These are phyloP conservation scores for Syrista parreyssii DNA, from an alignment of 2,888 invertebrate species.

Conservation along the genomic window DNA sequence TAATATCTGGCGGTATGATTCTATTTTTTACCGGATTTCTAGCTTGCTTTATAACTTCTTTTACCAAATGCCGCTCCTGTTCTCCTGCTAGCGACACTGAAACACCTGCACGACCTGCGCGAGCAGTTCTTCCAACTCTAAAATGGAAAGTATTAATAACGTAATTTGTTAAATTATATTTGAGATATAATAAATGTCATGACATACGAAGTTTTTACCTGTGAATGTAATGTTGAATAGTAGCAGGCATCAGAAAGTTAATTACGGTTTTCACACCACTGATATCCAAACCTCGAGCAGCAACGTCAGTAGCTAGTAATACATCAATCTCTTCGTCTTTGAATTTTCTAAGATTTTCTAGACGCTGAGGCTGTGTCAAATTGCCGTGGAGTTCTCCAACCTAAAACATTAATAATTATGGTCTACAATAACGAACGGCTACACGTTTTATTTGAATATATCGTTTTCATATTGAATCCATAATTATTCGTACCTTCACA, in stretches of 20 bases:
- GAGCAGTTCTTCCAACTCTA: conserved; percentile 92
- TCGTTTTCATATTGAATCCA: neutral
- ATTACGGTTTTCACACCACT: conserved; percentile 97
- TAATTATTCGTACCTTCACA: conserved; percentile 74
- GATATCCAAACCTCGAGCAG: conserved; percentile 95
- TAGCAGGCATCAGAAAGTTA: conserved; percentile 95
- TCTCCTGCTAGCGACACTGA: conserved; percentile 97
- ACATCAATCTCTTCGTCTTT: conserved; percentile 86
- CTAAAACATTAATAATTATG: conserved; percentile 36
- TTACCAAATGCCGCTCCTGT: conserved; percentile 89
- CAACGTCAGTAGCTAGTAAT: conserved; percentile 95
- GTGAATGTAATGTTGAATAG: conserved; percentile 96
- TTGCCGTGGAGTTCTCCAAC: conserved; percentile 95
- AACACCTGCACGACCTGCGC: conserved; percentile 93
- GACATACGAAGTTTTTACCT: conserved; percentile 62
- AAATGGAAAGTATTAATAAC: conserved; percentile 2
- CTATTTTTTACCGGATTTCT: conserved; percentile 87
- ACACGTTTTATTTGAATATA: neutral
- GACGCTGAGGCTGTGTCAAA: conserved; percentile 92
- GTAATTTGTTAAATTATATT: neutral
- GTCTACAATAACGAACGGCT: neutral
- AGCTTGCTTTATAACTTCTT: conserved; percentile 90
- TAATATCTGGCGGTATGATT: conserved; percentile 87
- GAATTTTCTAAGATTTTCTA: conserved; percentile 89
- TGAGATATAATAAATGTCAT: neutral